Base-by-base conservation (phyloP, 2,113 vertebrate genomes). In the Chitala chitala region DNA sequence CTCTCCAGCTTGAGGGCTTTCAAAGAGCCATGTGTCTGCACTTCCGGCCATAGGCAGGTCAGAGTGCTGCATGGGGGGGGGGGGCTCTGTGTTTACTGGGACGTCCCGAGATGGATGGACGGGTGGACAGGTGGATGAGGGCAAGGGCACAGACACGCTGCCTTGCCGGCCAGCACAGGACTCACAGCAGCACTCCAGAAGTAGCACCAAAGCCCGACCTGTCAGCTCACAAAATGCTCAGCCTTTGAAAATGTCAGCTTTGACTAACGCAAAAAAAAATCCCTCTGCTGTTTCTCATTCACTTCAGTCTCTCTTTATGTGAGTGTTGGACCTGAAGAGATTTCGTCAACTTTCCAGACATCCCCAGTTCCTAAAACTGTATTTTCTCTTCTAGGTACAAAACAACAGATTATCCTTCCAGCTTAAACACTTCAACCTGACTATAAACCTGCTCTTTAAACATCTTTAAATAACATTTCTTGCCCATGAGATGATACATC, bases 221-320 rank as follows among this genome's bases (percentile, higher is more conserved):
- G 86, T 87, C 89, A 90, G 72, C 73, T 70, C 77, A 84, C 80
- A 84, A 5, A 91, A 90, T 92, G 87, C 86, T 82, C 65, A 24
- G 82, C 87, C 17, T 78, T 82, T 82, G 80, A 78, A 88, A 85
- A 89, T 85, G 84, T 81, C 58, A 82, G 63, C n/a, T n/a, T n/a
- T n/a, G n/a, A 55, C 76, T 70, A 78, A 17, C 38, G 40, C 22
- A 20, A 20, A 44, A 38, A 63, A 2, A n/a, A 36, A 33, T 20
- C 15, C n/a, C 40, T 26, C 8, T 22, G 13, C 5, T 73, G 1
- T 26, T 15, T 48, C 36, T 58, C 58, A 2, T 15, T 66, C 4
- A 42, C 9, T 66, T 48, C 46, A 48, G 13, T 9, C 5, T n/a
- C n/a, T 48, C 5, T 48, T 48, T 48, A 33, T 66, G 38, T 44